phyloP scores from a whole-genome alignment of 2,888 invertebrate species.

The Cordilura impudica region DNA sequence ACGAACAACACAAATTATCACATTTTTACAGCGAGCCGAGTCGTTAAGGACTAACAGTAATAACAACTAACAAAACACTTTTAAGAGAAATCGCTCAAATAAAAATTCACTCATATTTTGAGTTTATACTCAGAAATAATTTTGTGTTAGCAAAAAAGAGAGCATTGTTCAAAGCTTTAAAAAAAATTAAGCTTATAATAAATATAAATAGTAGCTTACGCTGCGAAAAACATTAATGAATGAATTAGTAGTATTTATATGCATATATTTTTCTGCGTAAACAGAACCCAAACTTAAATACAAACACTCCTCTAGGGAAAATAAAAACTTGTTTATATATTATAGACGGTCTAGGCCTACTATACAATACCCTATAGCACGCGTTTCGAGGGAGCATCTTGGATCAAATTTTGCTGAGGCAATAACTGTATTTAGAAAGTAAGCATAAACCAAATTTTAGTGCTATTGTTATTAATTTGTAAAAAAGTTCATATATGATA shows the following conservation, averaged over 20 bases:
- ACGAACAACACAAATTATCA: slow-evolving; percentile 31
- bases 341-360: too few species aligned
- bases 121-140: not conserved
- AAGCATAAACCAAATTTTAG: too few species aligned
- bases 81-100: slow-evolving; percentile 24
- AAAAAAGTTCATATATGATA: too few species aligned
- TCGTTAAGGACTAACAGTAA: slow-evolving; percentile 51
- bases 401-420: too few species aligned
- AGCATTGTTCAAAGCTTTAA: slow-evolving; percentile 3
- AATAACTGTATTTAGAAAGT: too few species aligned
- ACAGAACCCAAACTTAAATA: not conserved
- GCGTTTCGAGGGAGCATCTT: too few species aligned
- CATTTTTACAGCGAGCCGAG: slow-evolving; percentile 56
- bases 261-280: slow-evolving; percentile 7
- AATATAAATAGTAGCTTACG: slow-evolving; percentile 24
- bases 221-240: slow-evolving; percentile 22
- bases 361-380: too few species aligned
- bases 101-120: not conserved
- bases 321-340: too few species aligned
- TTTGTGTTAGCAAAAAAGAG: not conserved
- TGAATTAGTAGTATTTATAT: slow-evolving; percentile 19
- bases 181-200: slow-evolving; percentile 24
- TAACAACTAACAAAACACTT: not conserved
- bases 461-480: too few species aligned
- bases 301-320: not conserved